Evolutionary conservation across 2,797 vertebrate species (phyloP).

Genomic region (Geotrypetes seraphini): DNA sequence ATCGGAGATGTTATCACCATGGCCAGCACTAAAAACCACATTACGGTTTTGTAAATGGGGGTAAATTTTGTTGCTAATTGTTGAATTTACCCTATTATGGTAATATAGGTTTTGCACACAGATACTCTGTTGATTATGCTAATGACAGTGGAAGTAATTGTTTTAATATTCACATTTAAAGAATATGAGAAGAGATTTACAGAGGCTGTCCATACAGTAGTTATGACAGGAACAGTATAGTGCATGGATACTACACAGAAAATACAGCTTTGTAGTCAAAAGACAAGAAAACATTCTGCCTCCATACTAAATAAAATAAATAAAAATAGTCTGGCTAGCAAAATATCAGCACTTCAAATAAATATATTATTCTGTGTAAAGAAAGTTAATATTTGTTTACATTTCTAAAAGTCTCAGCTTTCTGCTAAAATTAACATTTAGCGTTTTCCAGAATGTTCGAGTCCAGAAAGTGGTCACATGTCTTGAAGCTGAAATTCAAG

Average conservation of each 20-base stretch:
- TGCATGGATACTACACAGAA: constrained; percentile 44
- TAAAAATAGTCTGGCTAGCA: constrained; percentile 76
- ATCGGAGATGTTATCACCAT: too few species aligned
- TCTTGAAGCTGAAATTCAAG: constrained; percentile 37
- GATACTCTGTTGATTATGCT: too few species aligned
- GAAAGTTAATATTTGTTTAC: constrained; percentile 57
- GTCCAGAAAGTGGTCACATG: constrained; percentile 44
- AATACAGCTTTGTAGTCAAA: constrained; percentile 50
- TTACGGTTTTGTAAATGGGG: too few species aligned
- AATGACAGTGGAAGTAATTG: constrained; percentile 23
- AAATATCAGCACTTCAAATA: constrained; percentile 53
- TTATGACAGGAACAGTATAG: too few species aligned
- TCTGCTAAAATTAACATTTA: constrained; percentile 43
- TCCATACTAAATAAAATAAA: constrained; percentile 79
- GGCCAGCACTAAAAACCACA: too few species aligned
- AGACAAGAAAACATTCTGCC: constrained; percentile 44
- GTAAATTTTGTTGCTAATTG: too few species aligned
- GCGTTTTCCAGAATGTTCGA: constrained; percentile 37
- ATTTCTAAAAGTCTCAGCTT: constrained; percentile 62
- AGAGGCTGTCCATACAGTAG: constrained; percentile 47
- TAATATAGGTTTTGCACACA: too few species aligned
- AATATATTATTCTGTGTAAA: constrained; percentile 43
- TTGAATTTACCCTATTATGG: too few species aligned
- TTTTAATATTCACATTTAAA: constrained; percentile 51
- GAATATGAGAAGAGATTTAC: constrained; percentile 54